A percentile compares a stretch with the other conserved stretches of the same genome.
Conservation (phyloP, 1,140 invertebrate species). For the Penaeus vannamei region DNA sequence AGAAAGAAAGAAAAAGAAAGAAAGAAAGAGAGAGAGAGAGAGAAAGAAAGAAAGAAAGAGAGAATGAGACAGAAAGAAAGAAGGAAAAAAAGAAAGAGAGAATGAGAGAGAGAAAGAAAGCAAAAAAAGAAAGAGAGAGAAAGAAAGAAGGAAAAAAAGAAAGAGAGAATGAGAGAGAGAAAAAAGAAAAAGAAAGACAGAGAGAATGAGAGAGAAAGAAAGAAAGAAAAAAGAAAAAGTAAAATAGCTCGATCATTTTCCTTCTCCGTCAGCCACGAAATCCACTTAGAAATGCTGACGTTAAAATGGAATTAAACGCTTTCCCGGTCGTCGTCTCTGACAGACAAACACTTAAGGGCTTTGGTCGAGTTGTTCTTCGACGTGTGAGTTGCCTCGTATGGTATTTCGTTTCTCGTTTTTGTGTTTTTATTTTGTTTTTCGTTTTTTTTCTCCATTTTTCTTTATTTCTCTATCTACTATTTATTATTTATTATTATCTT, state of each 20-base stretch:
- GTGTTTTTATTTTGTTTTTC: too few relatives aligned
- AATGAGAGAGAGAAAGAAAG: conserved; percentile 7
- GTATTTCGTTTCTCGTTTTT: not conserved
- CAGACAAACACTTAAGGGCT: not conserved
- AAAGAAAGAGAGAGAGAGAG: too few relatives aligned
- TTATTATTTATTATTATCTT: too few relatives aligned
- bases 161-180: conserved; percentile 74
- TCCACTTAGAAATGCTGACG: too few relatives aligned
- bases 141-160: conserved; percentile 5
- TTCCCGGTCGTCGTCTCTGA: not conserved
- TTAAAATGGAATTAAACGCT: not conserved
- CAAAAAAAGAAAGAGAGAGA: conserved; percentile 5
- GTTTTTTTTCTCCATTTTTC: too few relatives aligned
- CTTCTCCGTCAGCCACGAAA: too few relatives aligned
- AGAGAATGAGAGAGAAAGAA: too few relatives aligned
- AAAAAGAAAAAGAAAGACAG: too few relatives aligned
- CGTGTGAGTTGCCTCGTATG: not conserved
- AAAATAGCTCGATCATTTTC: not conserved
- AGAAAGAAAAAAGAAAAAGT: not conserved
- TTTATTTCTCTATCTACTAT: too few relatives aligned
- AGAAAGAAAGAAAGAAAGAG: conserved; percentile 5
- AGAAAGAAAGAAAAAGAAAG: too few relatives aligned
- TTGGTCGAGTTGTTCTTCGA: not conserved
- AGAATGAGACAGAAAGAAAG: too few relatives aligned
- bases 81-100: too few relatives aligned